These are phyloP conservation scores for Byasa hedistus DNA, from an alignment of 2,888 invertebrate genomes.

Conservation along the genomic window DNA sequence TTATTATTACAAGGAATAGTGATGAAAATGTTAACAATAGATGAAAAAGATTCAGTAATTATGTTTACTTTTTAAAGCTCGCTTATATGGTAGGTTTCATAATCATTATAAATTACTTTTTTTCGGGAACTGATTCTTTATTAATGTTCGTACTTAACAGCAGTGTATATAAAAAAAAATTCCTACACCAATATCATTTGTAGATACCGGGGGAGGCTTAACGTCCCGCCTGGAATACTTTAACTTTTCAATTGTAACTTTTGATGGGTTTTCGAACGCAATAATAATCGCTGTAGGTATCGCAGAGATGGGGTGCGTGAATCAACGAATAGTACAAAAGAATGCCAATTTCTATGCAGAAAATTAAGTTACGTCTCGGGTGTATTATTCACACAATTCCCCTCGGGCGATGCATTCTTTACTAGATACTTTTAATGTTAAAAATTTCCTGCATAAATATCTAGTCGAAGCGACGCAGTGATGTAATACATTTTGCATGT, in stretches of 20 bases:
- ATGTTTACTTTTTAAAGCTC: too few species aligned
- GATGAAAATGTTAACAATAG: too few species aligned
- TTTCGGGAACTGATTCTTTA: slow-evolving; percentile 39
- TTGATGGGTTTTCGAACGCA: slow-evolving; percentile 80
- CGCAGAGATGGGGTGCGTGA: slow-evolving; percentile 68
- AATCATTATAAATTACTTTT: too few species aligned
- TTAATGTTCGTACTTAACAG: slow-evolving; percentile 47
- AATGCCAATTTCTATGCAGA: slow-evolving; percentile 75
- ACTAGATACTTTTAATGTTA: slow-evolving; percentile 10
- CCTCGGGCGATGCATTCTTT: slow-evolving; percentile 37
- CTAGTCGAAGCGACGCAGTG: not conserved
- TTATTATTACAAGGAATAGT: too few species aligned
- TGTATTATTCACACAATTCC: slow-evolving; percentile 63
- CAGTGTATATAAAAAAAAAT: slow-evolving; percentile 66
- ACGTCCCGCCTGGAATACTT: slow-evolving; percentile 75
- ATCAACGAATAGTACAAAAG: slow-evolving; percentile 73
- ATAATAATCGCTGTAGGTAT: slow-evolving; percentile 74
- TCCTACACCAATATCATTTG: slow-evolving; percentile 73
- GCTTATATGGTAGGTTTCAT: too few species aligned
- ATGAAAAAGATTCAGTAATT: too few species aligned
- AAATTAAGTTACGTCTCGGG: slow-evolving; percentile 71
- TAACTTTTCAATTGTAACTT: slow-evolving; percentile 81
- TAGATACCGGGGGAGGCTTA: slow-evolving; percentile 68
- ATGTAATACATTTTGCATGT: slow-evolving; percentile 1
- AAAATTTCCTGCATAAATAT: slow-evolving; percentile 4